A percentile compares a stretch with the other conserved stretches of the same genome.
These are phyloP conservation scores for Iguana delicatissima DNA, from an alignment of 2,797 vertebrate genomes.

Conservation along the genomic window DNA sequence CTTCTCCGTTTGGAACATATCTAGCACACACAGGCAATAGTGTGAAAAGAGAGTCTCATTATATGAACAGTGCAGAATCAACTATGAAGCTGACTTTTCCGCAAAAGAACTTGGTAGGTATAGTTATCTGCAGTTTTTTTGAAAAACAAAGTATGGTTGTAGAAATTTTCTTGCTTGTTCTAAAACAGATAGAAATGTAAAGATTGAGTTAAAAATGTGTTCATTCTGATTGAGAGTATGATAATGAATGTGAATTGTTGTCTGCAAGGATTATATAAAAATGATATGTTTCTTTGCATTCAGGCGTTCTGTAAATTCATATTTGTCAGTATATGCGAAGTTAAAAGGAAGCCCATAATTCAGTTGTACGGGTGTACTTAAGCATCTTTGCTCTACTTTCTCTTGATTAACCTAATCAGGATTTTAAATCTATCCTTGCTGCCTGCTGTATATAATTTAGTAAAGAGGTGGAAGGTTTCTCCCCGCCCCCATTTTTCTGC, in stretches of 20 bases:
- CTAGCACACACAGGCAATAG: neutral
- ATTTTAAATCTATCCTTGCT: neutral
- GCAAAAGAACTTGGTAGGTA: conserved; percentile 22
- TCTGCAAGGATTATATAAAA: neutral
- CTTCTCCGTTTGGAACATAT: conserved; percentile 7
- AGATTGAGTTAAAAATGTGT: neutral
- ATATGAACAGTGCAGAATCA: conserved; percentile 26
- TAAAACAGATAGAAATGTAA: neutral
- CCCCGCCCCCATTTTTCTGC: too few species aligned
- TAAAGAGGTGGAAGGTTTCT: neutral
- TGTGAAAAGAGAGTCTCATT: conserved; percentile 23
- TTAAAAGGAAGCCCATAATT: neutral
- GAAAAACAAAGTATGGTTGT: neutral
- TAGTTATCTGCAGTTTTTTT: conserved; percentile 15
- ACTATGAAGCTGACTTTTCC: conserved; percentile 13
- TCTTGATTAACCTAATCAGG: neutral
- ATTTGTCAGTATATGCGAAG: neutral
- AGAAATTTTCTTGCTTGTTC: neutral
- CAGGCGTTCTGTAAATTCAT: neutral
- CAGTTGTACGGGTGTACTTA: neutral
- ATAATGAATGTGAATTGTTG: neutral
- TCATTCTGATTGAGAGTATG: neutral
- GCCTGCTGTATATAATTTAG: neutral
- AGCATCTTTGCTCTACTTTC: neutral
- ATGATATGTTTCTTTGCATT: neutral